Base-by-base conservation (phyloP, 2,888 invertebrate genomes). In the Acanthococcus lagerstroemiae region DNA sequence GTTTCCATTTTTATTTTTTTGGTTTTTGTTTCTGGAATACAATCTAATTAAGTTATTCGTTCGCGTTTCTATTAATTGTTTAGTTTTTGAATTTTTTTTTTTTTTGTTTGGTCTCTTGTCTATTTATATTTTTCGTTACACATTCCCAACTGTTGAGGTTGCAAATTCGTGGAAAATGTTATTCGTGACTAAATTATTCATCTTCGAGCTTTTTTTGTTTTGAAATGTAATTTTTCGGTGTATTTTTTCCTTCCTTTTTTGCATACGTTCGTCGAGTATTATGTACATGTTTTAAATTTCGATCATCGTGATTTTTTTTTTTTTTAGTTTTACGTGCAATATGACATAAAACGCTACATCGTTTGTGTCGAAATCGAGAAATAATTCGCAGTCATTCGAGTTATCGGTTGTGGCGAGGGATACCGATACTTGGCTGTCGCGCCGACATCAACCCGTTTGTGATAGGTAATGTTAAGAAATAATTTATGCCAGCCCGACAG, bases 151-250 rank as follows among this genome's bases (percentile, higher is more conserved):
- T 48, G 25, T 60, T 48, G 26, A 12, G 45, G 15, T 60, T 46
- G 46, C 48, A n/a, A 26, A 17, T 50, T 48, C 25, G 46, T 46
- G 46, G 46, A 22, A 60, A 54, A 54, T 15, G 5, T 21, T 24
- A 26, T 60, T 60, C n/a, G n/a, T n/a, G n/a, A n/a, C n/a, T n/a
- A n/a, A n/a, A n/a, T n/a, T n/a, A 25, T 60, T 48, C 26, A 60
- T 60, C 48, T 60, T 60, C 60, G 60, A 60, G 60, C 60, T 60
- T 60, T 56, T 22, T 58, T 60, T 60, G 60, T 26, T 48, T 21
- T 60, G 60, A 48, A 48, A 17, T 45, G 46, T 17, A 50, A 6
- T 6, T 25, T 58, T 5, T 56, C 17, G 17, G 7, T 37, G 12
- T 9, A 48, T 52, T 52, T 52, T 7, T 52, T 52, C 24, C 24